Evolutionary conservation across 2,113 vertebrate species (phyloP).

Genomic region (human (Homo sapiens)): DNA sequence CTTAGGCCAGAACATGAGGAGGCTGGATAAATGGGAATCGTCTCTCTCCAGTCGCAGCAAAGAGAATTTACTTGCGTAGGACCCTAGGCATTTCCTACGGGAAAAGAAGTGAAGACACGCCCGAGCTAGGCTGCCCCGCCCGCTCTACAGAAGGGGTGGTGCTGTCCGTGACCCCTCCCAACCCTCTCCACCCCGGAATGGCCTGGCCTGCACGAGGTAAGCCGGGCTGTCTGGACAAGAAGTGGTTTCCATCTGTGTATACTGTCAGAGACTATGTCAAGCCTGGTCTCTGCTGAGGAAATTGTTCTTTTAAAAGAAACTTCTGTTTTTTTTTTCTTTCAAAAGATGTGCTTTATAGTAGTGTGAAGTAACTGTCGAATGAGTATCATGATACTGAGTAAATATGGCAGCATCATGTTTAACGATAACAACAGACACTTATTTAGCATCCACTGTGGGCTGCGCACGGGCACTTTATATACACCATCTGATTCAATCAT

Average conservation of each 20-base stretch:
- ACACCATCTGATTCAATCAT: not conserved
- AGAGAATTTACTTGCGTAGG: not conserved
- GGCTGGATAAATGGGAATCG: not conserved
- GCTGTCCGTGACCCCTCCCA: not conserved
- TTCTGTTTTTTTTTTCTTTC: not conserved
- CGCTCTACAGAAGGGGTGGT: not conserved
- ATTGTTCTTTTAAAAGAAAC: slow-evolving; percentile 1
- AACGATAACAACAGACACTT: not conserved
- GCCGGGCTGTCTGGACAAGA: not conserved
- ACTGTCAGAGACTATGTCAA: not conserved
- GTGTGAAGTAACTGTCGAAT: not conserved
- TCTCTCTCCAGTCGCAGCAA: not conserved
- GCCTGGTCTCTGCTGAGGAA: not conserved
- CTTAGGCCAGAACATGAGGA: not conserved
- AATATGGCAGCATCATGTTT: not conserved
- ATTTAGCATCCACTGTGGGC: not conserved
- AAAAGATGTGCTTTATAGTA: not conserved
- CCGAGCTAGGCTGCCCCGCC: not conserved
- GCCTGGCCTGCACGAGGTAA: not conserved
- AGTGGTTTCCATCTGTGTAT: not conserved
- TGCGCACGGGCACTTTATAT: not conserved
- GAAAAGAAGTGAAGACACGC: not conserved
- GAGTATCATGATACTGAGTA: not conserved
- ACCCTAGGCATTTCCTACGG: not conserved
- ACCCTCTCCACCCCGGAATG: not conserved